These are phyloP conservation scores for Chesias legatella DNA, from an alignment of 2,888 invertebrate species.

Conservation along the genomic window DNA sequence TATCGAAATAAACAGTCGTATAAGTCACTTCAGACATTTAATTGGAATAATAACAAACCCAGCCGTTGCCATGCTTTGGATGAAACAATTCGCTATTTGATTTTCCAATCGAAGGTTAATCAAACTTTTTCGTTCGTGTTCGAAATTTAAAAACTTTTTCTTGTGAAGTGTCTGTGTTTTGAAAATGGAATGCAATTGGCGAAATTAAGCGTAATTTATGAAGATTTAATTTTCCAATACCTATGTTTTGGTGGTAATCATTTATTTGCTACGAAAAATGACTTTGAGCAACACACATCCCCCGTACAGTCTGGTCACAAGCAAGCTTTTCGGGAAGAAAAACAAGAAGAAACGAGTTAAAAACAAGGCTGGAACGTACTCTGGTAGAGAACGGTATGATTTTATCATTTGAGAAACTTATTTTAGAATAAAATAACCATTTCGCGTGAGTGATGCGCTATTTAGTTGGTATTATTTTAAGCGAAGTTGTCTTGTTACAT, in stretches of 20 bases:
- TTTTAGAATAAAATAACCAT: too few relatives aligned
- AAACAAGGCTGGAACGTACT: conserved; percentile 59
- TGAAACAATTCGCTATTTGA: conserved; percentile 10
- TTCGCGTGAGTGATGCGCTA: too few relatives aligned
- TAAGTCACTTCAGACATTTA: conserved; percentile 20
- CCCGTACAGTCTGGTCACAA: conserved; percentile 56
- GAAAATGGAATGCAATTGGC: conserved; percentile 2
- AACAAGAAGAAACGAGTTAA: conserved; percentile 65
- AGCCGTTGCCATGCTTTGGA: conserved; percentile 4
- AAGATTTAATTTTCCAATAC: conserved; percentile 2
- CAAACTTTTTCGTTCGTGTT: conserved; percentile 12
- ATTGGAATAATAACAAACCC: conserved; percentile 16
- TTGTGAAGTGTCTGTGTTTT: conserved; percentile 8
- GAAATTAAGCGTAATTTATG: conserved; percentile 5
- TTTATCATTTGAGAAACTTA: too few relatives aligned
- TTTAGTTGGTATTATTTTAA: neutral
- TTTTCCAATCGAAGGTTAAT: conserved; percentile 13
- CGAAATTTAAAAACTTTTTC: conserved; percentile 15
- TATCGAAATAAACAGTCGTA: conserved; percentile 28
- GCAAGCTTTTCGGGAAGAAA: conserved; percentile 68
- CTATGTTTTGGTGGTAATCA: neutral
- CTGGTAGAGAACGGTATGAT: conserved; percentile 62
- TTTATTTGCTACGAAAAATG: conserved; percentile 41
- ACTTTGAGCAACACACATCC: conserved; percentile 57
- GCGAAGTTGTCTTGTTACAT: conserved; percentile 11